A percentile compares a stretch with the other conserved stretches of the same genome.
These are phyloP conservation scores for Aphrophora alni DNA, from an alignment of 2,888 invertebrate genomes.

Conservation along the genomic window DNA sequence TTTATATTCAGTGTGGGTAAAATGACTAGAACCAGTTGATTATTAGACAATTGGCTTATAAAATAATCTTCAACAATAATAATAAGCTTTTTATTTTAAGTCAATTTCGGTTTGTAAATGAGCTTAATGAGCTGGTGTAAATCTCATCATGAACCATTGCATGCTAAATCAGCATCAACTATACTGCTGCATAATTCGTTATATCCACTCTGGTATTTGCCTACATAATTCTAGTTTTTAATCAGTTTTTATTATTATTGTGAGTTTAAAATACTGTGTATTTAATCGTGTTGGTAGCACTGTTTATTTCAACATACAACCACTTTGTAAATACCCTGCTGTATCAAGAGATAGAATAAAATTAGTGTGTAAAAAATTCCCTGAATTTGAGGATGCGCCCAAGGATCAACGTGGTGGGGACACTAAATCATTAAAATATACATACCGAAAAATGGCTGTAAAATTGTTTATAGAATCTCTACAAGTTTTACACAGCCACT, in stretches of 20 bases:
- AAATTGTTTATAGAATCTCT: constrained; percentile 34
- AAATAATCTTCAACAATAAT: too few relatives aligned
- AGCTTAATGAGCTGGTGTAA: constrained; percentile 24
- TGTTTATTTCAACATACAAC: background rate
- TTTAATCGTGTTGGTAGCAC: background rate
- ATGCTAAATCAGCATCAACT: constrained; percentile 16
- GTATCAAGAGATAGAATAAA: background rate
- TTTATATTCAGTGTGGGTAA: too few relatives aligned
- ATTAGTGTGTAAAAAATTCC: too few relatives aligned
- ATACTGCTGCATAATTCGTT: constrained; percentile 22
- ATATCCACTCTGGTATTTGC: constrained; percentile 19
- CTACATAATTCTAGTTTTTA: constrained; percentile 12
- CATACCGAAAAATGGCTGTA: constrained; percentile 15
- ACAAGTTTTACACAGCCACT: constrained; percentile 26
- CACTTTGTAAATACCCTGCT: background rate
- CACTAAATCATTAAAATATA: background rate
- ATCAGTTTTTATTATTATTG: background rate
- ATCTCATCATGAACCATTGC: constrained; percentile 19
- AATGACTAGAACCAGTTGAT: too few relatives aligned
- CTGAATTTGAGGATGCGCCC: background rate
- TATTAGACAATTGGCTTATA: too few relatives aligned
- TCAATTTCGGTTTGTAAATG: too few relatives aligned
- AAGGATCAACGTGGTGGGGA: constrained; percentile 2
- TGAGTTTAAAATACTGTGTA: background rate
- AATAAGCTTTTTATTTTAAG: too few relatives aligned